These are phyloP conservation scores for Clarias magur DNA, from an alignment of 2,113 vertebrate species.

Conservation along the genomic window DNA sequence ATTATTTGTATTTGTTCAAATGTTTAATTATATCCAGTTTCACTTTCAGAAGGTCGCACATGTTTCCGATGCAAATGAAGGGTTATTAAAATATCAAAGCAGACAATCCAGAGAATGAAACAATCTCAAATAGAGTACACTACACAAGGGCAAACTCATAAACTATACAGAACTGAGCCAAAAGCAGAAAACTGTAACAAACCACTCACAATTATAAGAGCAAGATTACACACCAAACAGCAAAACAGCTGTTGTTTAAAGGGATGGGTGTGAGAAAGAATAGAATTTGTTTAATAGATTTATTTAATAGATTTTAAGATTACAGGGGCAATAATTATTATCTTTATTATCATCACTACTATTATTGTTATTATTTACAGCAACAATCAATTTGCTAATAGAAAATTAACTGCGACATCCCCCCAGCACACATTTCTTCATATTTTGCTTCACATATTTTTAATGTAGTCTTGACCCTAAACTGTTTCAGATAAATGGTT, in stretches of 20 bases:
- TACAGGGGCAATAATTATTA: too few species aligned
- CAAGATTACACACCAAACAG: too few species aligned
- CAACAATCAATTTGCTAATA: too few species aligned
- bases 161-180: constrained; percentile 2
- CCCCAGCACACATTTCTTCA: too few species aligned
- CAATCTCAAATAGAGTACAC: background rate
- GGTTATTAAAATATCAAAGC: constrained; percentile 22
- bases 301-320: too few species aligned
- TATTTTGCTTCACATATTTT: too few species aligned
- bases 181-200: background rate
- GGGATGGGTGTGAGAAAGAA: background rate
- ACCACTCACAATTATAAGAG: too few species aligned
- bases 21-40: background rate
- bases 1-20: background rate
- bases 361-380: too few species aligned
- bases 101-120: background rate
- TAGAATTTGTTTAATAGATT: background rate
- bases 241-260: background rate
- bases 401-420: too few species aligned
- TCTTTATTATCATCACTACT: too few species aligned
- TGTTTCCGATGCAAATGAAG: background rate
- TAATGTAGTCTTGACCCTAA: too few species aligned
- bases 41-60: background rate
- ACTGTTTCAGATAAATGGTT: too few species aligned
- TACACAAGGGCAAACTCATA: constrained; percentile 12